These are phyloP conservation scores for Chaenogobius annularis DNA, from an alignment of 2,113 vertebrate genomes.

Conservation along the genomic window DNA sequence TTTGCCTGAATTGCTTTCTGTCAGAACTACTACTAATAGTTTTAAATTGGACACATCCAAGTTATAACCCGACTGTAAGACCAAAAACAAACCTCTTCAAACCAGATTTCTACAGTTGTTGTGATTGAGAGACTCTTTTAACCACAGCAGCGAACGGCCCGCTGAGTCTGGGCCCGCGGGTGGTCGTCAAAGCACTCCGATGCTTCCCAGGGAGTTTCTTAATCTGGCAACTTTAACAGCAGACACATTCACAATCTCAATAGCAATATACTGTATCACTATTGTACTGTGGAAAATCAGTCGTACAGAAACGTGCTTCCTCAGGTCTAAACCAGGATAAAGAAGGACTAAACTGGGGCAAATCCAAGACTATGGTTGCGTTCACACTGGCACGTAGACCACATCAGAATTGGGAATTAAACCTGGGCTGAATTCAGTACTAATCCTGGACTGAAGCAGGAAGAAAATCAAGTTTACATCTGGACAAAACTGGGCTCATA, in stretches of 20 bases:
- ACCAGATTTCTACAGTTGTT: background rate
- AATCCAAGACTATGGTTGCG: too few species aligned
- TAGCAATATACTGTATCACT: background rate
- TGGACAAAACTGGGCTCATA: too few species aligned
- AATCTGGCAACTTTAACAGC: slow-evolving; percentile 2
- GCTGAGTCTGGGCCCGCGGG: background rate
- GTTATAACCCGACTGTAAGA: background rate
- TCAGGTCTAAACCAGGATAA: too few species aligned
- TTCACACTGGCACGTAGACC: too few species aligned
- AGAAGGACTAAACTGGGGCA: too few species aligned
- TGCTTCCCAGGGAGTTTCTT: slow-evolving; percentile 5
- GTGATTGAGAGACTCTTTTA: background rate
- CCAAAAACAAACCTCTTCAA: background rate
- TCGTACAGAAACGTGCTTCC: too few species aligned
- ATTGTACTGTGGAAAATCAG: background rate
- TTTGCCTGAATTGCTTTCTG: background rate
- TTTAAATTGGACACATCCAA: background rate
- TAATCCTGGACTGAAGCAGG: too few species aligned
- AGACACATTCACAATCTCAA: background rate
- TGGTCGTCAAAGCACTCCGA: background rate
- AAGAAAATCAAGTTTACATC: too few species aligned
- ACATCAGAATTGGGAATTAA: too few species aligned
- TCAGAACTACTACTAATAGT: background rate
- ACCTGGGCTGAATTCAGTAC: too few species aligned
- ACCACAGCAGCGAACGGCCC: background rate